Percentiles rank a stretch among this genome's conserved stretches.
phyloP scores from a whole-genome alignment of 2,113 vertebrate genomes.

The Numida meleagris region DNA sequence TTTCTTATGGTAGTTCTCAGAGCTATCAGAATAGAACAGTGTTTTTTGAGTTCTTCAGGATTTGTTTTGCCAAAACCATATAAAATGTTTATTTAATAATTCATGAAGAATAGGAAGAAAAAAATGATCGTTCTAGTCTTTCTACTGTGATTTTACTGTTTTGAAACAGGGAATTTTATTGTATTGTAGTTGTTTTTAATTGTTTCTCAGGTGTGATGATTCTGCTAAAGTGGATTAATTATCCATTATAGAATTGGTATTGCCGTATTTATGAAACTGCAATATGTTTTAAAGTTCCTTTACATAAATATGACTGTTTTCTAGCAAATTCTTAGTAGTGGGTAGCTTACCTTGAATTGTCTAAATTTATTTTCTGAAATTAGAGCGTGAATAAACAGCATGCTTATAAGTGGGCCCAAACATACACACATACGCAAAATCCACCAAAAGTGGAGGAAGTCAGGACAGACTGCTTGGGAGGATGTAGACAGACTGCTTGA shows the following conservation, averaged over 20 bases:
- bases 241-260: not conserved
- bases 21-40: slow-evolving; percentile 25
- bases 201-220: not conserved
- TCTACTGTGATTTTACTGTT: not conserved
- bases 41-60: slow-evolving; percentile 26
- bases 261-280: not conserved
- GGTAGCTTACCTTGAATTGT: not conserved
- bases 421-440: not conserved
- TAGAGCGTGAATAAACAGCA: not conserved
- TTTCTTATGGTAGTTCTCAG: slow-evolving; percentile 65
- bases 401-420: not conserved
- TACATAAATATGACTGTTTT: not conserved
- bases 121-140: not conserved
- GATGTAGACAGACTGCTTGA: not conserved
- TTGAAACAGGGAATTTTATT: not conserved
- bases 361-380: not conserved
- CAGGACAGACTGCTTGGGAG: not conserved
- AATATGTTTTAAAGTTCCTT: not conserved
- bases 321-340: not conserved
- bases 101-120: not conserved
- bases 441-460: not conserved
- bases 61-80: not conserved
- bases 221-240: not conserved
- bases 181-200: not conserved
- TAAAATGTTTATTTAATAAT: slow-evolving; percentile 28